Conservation (phyloP, 2,113 vertebrate species). For the Larimichthys polyactis region DNA sequence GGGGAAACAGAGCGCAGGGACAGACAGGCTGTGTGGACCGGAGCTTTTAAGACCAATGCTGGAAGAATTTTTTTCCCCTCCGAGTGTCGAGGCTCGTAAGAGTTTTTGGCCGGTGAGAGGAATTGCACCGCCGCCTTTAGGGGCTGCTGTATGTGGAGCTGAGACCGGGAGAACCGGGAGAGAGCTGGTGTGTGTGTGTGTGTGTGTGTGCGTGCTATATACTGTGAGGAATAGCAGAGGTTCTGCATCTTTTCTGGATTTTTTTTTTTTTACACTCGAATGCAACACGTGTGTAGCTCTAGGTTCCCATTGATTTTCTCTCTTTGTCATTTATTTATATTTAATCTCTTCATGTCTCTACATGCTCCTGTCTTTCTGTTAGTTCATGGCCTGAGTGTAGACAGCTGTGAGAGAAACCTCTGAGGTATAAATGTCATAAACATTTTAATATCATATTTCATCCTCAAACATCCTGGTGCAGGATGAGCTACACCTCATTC, state of each 20-base stretch:
- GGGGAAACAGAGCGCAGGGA: slow-evolving; percentile 35
- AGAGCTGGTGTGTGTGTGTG: slow-evolving; percentile 23
- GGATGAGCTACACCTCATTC: background rate
- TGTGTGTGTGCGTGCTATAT: background rate
- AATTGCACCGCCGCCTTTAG: slow-evolving; percentile 51
- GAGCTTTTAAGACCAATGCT: slow-evolving; percentile 40
- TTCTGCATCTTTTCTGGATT: slow-evolving; percentile 13
- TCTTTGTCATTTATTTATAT: too few relatives aligned
- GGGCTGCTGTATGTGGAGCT: slow-evolving; percentile 46
- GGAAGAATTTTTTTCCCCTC: slow-evolving; percentile 12
- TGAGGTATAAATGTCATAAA: background rate
- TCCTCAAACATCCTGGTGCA: background rate
- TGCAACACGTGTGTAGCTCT: slow-evolving; percentile 36
- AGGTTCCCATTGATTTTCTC: background rate
- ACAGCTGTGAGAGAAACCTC: background rate
- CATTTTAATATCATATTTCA: background rate
- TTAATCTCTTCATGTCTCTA: background rate
- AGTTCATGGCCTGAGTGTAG: background rate
- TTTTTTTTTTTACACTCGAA: slow-evolving; percentile 23
- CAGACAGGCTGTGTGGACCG: slow-evolving; percentile 31
- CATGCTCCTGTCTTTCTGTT: background rate
- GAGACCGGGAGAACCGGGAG: slow-evolving; percentile 46
- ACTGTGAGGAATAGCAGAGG: slow-evolving; percentile 8
- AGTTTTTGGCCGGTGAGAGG: slow-evolving; percentile 26
- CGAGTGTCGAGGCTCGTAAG: slow-evolving; percentile 7